Percentiles rank a stretch among this genome's conserved stretches.
These are phyloP conservation scores for Malachius bipustulatus DNA, from an alignment of 2,888 invertebrate species.

Conservation along the genomic window DNA sequence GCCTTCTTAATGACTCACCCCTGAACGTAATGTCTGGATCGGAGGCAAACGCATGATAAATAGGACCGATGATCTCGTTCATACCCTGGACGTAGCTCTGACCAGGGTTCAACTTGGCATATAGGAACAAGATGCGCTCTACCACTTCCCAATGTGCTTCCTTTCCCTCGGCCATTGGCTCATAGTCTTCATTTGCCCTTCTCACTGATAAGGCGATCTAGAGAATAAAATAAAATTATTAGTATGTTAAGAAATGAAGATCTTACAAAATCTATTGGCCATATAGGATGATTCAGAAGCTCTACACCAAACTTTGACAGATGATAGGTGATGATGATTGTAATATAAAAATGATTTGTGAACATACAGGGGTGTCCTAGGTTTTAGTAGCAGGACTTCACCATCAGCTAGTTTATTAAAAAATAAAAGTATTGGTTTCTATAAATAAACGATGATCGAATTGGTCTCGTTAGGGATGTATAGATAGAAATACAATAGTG, in stretches of 20 bases:
- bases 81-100: slow-evolving; percentile 96
- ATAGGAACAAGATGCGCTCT: slow-evolving; percentile 91
- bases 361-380: no score
- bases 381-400: no score
- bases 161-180: slow-evolving; percentile 74
- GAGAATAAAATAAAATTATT: slow-evolving; percentile 12
- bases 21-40: slow-evolving; percentile 70
- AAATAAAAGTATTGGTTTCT: no score
- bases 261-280: no score
- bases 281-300: no score
- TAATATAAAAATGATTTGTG: no score
- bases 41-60: slow-evolving; percentile 93
- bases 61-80: slow-evolving; percentile 98
- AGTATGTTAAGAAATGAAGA: slow-evolving; percentile 4
- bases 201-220: slow-evolving; percentile 61
- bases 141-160: slow-evolving; percentile 99
- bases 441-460: no score
- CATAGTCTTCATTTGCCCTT: slow-evolving; percentile 70
- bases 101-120: slow-evolving; percentile 96
- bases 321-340: no score
- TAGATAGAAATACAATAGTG: no score
- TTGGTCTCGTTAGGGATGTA: no score
- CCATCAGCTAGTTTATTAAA: no score
- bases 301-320: no score
- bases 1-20: slow-evolving; percentile 53